Evolutionary conservation across 2,113 vertebrate species (phyloP).

Genomic region (Phasianus colchicus): DNA sequence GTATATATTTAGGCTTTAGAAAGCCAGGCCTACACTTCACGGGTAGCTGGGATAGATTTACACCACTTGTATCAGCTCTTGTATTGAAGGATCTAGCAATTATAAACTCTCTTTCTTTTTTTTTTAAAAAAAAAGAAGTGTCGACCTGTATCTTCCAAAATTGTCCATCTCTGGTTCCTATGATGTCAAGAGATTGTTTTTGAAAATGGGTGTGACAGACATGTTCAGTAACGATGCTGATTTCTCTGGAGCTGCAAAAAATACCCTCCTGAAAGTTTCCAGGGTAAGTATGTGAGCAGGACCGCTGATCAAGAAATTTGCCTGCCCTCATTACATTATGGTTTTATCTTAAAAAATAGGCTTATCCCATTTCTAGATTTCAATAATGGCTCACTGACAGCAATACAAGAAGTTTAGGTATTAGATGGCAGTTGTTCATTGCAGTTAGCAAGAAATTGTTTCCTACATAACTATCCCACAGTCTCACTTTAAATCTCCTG

Average conservation of each 20-base stretch:
- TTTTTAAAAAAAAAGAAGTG: constrained; percentile 45
- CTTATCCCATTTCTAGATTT: not conserved
- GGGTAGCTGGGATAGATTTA: not conserved
- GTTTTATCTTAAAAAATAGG: not conserved
- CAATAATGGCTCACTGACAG: not conserved
- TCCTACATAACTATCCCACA: not conserved
- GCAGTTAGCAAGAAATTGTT: not conserved
- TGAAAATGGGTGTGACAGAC: constrained; percentile 82
- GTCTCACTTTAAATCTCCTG: not conserved
- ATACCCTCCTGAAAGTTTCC: constrained; percentile 58
- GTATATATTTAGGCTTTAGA: not conserved
- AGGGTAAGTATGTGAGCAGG: constrained; percentile 73
- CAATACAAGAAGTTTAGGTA: not conserved
- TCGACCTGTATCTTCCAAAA: constrained; percentile 79
- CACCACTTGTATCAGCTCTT: not conserved
- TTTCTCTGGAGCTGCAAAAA: constrained; percentile 81
- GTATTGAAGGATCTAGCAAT: not conserved
- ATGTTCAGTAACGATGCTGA: constrained; percentile 82
- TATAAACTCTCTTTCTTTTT: not conserved
- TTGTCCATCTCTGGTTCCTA: constrained; percentile 83
- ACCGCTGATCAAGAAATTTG: not conserved
- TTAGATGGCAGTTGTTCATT: not conserved
- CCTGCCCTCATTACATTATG: not conserved
- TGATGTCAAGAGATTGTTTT: constrained; percentile 71
- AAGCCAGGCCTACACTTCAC: not conserved